Evolutionary conservation across 2,113 vertebrate genomes (phyloP), one percentile per base, ranked within the genome.

Genomic region (Macrotus californicus): DNA sequence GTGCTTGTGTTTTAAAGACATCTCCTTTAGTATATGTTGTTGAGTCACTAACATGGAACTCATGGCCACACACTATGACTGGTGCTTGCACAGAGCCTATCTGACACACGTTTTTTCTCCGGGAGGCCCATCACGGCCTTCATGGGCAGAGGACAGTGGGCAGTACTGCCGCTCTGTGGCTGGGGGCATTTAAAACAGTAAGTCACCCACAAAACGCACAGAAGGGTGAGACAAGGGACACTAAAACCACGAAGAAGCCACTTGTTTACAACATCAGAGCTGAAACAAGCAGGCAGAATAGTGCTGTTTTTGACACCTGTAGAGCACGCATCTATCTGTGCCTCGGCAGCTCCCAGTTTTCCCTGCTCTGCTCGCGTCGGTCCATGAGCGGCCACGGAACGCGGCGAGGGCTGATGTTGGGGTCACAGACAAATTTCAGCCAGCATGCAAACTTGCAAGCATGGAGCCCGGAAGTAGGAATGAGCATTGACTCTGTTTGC

Each of bases 331-430:
- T 11, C 1, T 16, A 7, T 11, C 1, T 16, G 16, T 36, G 31
- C 24, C 1, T 41, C 12, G 26, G 46, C 5, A 26, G 48, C 52
- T 61, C 54, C 59, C 4, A 24, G n/a, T 21, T 43, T 56, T n/a
- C 34, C 13, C 1, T 10, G 24, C 54, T 41, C 18, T 39, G 12
- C 10, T 12, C 26, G 1, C 2, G 26, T n/a, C 39, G 0, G 0
- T 48, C 59, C 0, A 10, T 64, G 34, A 56, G 3, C 21, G 2
- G 7, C 22, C 70, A 0, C 22, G 77, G 21, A 54, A 34, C 1
- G 11, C 66, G 21, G 0, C 24, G 15, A 85, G 39, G 21, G 2
- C 19, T 70, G 87, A 46, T 29, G 29, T 89, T 81, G n/a, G 69
- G 39, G 46, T 73, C 61, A 77, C 21, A 79, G 46, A 79, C 66